A percentile compares a stretch with the other conserved stretches of the same genome.
Evolutionary conservation across 2,113 vertebrate species (phyloP).

Genomic region (Ondatra zibethicus): DNA sequence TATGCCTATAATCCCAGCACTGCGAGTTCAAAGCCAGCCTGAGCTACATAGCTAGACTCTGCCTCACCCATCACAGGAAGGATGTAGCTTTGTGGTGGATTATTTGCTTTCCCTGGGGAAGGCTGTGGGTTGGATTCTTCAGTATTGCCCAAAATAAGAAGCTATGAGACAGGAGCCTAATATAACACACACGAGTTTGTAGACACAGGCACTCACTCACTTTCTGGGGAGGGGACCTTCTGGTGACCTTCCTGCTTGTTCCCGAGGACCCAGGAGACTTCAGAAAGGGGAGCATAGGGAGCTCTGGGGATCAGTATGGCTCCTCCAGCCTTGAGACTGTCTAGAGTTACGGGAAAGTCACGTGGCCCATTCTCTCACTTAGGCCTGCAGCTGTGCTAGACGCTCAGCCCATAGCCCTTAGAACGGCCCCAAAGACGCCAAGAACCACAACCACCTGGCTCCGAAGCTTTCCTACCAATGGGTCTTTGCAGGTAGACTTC

Average conservation of each 20-base stretch:
- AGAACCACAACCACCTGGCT: neutral
- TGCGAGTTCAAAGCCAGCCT: neutral
- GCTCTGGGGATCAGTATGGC: neutral
- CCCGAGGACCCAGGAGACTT: neutral
- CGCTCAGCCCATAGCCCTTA: neutral
- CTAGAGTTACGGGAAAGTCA: neutral
- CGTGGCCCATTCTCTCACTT: neutral
- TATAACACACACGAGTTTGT: neutral
- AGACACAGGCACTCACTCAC: fast-evolving
- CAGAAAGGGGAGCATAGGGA: neutral
- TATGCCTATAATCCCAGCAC: neutral
- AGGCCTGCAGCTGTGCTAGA: neutral
- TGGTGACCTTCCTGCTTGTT: neutral
- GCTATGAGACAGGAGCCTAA: neutral
- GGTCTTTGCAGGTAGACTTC: neutral
- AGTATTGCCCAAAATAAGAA: too few species aligned
- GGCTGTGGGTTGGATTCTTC: neutral
- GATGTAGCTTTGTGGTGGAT: neutral
- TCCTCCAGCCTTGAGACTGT: neutral
- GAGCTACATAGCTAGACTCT: neutral
- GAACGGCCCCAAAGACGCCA: neutral
- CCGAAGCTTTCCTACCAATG: neutral
- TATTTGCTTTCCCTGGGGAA: neutral
- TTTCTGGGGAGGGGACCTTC: neutral
- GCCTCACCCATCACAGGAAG: neutral